phyloP scores from a whole-genome alignment of 2,113 vertebrate species.

The Salminus brasiliensis region DNA sequence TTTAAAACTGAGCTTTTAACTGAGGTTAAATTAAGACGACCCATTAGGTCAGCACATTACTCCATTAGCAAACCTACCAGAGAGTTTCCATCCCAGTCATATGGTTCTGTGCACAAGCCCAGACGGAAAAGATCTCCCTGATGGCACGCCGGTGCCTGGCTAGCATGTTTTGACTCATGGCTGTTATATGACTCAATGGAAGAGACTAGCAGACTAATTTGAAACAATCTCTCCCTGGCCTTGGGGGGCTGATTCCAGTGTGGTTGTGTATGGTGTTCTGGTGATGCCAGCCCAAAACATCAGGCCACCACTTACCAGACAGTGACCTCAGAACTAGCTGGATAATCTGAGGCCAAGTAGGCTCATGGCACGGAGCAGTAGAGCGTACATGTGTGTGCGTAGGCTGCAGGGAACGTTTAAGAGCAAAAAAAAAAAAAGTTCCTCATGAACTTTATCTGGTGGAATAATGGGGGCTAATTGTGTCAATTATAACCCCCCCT shows the following conservation, averaged over 20 bases:
- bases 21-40: neutral
- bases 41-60: neutral
- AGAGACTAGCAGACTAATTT: neutral
- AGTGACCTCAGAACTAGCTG: neutral
- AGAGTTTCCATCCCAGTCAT: neutral
- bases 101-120: neutral
- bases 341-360: neutral
- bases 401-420: too few relatives aligned
- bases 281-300: neutral
- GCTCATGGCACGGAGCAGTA: too few relatives aligned
- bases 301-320: neutral
- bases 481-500: too few relatives aligned
- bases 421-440: too few relatives aligned
- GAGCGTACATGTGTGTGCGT: too few relatives aligned
- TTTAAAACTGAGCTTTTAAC: neutral
- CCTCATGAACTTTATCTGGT: too few relatives aligned
- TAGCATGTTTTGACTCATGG: neutral
- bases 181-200: neutral
- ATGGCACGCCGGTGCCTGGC: neutral
- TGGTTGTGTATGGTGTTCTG: neutral
- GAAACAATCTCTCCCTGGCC: slow-evolving; percentile 7
- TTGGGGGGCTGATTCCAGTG: neutral
- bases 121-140: neutral
- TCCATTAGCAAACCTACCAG: neutral
- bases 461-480: too few relatives aligned